Conservation (phyloP, 1,140 invertebrate species). For the Cotesia vestalis region DNA sequence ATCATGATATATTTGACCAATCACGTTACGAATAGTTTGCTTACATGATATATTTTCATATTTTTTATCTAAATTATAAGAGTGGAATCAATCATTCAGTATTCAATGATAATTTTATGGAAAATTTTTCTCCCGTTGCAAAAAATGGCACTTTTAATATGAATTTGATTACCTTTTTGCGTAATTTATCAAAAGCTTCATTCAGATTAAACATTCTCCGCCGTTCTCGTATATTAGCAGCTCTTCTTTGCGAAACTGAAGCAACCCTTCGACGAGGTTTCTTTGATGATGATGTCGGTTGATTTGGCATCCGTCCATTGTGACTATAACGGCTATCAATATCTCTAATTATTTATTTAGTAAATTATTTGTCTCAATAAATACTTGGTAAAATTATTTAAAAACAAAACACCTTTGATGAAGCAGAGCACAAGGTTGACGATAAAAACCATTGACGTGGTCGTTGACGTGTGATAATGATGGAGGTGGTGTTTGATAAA, state of each 20-base stretch:
- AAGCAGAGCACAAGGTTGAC: constrained; percentile 62
- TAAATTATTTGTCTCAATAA: constrained; percentile 12
- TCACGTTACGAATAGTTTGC: no score
- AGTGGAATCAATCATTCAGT: no score
- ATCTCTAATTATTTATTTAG: constrained; percentile 1
- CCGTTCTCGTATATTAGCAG: constrained; percentile 94
- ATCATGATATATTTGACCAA: no score
- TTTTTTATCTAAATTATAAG: no score
- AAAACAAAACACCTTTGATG: constrained; percentile 56
- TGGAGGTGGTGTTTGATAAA: constrained; percentile 60
- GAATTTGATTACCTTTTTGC: constrained; percentile 74
- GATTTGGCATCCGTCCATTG: constrained; percentile 58
- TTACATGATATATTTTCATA: no score
- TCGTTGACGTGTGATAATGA: constrained; percentile 61
- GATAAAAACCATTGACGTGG: constrained; percentile 55
- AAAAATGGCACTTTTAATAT: no score
- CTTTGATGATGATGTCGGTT: constrained; percentile 68
- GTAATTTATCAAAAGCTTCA: constrained; percentile 93
- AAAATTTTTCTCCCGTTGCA: no score
- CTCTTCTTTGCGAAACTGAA: constrained; percentile 87
- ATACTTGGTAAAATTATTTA: neutral
- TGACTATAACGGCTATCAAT: constrained; percentile 43
- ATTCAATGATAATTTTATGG: no score
- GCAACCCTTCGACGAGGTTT: constrained; percentile 88
- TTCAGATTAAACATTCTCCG: constrained; percentile 97